A percentile compares a stretch with the other conserved stretches of the same genome.
phyloP scores from a whole-genome alignment of 1,140 invertebrate species.

The Chrysomallon squamiferum region DNA sequence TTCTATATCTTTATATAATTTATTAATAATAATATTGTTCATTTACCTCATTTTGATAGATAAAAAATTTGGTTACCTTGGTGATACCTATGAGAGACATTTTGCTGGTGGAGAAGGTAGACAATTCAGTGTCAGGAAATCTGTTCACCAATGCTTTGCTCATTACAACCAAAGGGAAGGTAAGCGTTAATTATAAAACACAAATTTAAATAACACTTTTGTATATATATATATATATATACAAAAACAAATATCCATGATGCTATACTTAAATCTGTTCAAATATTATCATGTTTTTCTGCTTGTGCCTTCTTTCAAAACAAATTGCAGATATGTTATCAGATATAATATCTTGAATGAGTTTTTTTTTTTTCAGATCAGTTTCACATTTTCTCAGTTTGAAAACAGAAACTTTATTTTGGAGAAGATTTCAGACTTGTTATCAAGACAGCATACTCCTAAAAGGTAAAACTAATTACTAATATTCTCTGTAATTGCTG shows the following conservation, averaged over 20 bases:
- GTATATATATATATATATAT: neutral
- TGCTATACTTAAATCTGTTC: too few species aligned
- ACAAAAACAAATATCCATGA: neutral
- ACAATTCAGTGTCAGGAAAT: constrained; percentile 67
- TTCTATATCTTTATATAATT: too few species aligned
- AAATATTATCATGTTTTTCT: too few species aligned
- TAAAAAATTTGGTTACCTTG: constrained; percentile 81
- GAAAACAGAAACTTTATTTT: constrained; percentile 88
- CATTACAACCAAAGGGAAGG: constrained; percentile 80
- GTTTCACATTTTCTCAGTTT: constrained; percentile 89
- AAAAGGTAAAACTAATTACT: constrained; percentile 12
- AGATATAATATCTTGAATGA: too few species aligned
- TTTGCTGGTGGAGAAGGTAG: constrained; percentile 74
- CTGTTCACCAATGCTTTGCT: constrained; percentile 80
- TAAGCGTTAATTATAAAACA: constrained; percentile 15
- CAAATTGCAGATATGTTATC: too few species aligned
- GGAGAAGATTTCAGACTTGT: constrained; percentile 86
- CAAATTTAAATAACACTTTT: neutral
- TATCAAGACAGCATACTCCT: constrained; percentile 68
- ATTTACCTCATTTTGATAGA: constrained; percentile 68
- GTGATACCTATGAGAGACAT: constrained; percentile 89
- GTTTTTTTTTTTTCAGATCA: constrained; percentile 65
- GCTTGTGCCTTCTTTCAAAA: too few species aligned
- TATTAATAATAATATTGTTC: too few species aligned
- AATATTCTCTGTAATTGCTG: too few species aligned